Evolutionary conservation across 2,888 invertebrate genomes (phyloP).

Genomic region (Agrotis clavis): DNA sequence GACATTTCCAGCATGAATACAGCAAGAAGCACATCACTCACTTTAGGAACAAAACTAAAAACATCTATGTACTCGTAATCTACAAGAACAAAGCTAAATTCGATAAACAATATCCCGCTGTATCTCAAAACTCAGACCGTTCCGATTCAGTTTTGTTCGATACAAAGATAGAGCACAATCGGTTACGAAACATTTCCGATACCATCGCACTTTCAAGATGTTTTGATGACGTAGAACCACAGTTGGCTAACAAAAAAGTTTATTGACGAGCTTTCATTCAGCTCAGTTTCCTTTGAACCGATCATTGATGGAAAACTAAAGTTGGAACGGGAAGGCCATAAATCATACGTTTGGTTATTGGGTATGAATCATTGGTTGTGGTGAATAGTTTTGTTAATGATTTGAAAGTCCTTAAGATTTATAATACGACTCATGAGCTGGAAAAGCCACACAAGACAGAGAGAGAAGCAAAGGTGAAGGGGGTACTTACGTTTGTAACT

Average conservation of each 20-base stretch:
- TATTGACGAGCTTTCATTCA: constrained; percentile 78
- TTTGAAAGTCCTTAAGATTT: not conserved
- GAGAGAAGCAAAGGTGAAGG: too few relatives aligned
- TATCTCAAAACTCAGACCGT: constrained; percentile 59
- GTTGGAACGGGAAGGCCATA: constrained; percentile 27
- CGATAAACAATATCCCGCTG: constrained; percentile 23
- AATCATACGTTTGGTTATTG: constrained; percentile 28
- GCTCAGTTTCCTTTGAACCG: constrained; percentile 63
- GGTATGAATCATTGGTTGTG: constrained; percentile 12
- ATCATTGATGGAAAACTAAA: constrained; percentile 45
- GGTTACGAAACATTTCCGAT: constrained; percentile 85
- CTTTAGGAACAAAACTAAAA: too few relatives aligned
- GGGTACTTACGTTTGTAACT: too few relatives aligned
- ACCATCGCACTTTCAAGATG: constrained; percentile 85
- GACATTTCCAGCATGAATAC: too few relatives aligned
- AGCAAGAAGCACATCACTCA: too few relatives aligned
- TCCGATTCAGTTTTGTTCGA: constrained; percentile 73
- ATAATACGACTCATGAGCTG: too few relatives aligned
- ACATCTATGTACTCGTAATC: too few relatives aligned
- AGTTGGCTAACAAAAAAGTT: constrained; percentile 79
- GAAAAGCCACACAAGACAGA: not conserved
- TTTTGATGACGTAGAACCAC: constrained; percentile 79
- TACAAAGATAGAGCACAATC: constrained; percentile 76
- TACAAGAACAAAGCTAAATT: too few relatives aligned
- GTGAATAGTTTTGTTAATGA: not conserved